Conservation (phyloP, 2,113 vertebrate species). For the Pristiophorus japonicus region DNA sequence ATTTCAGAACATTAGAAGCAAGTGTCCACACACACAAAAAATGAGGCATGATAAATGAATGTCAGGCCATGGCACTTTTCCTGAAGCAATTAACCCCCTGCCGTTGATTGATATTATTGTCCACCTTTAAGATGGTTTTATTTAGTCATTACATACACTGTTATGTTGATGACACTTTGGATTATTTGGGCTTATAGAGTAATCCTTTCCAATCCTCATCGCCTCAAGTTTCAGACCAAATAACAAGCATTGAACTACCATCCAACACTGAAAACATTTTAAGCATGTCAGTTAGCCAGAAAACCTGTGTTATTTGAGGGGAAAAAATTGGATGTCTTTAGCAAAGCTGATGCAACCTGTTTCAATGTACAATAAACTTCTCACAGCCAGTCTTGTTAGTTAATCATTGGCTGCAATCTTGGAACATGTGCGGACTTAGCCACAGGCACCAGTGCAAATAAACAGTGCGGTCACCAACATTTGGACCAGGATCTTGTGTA, state of each 20-base stretch:
- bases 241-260: constrained; percentile 85
- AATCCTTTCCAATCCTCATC: constrained; percentile 96
- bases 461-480: constrained; percentile 65
- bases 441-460: constrained; percentile 64
- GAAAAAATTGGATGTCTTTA: not conserved
- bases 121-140: constrained; percentile 75
- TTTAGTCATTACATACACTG: constrained; percentile 87
- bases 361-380: constrained; percentile 50
- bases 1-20: constrained; percentile 19
- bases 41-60: constrained; percentile 13
- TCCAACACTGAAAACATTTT: constrained; percentile 77
- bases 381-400: constrained; percentile 49
- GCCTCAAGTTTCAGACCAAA: constrained; percentile 99
- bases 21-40: not conserved
- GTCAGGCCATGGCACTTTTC: constrained; percentile 9
- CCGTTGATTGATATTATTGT: constrained; percentile 77
- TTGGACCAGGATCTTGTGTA: constrained; percentile 57
- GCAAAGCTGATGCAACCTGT: constrained; percentile 44
- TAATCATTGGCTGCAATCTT: constrained; percentile 52
- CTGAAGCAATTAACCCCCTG: constrained; percentile 53
- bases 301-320: constrained; percentile 61
- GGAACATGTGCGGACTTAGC: constrained; percentile 52
- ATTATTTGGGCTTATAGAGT: constrained; percentile 99
- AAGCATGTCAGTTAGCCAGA: constrained; percentile 72
- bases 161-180: constrained; percentile 93